Base-by-base conservation (phyloP, 1,140 invertebrate genomes). In the Caenorhabditis brenneri region DNA sequence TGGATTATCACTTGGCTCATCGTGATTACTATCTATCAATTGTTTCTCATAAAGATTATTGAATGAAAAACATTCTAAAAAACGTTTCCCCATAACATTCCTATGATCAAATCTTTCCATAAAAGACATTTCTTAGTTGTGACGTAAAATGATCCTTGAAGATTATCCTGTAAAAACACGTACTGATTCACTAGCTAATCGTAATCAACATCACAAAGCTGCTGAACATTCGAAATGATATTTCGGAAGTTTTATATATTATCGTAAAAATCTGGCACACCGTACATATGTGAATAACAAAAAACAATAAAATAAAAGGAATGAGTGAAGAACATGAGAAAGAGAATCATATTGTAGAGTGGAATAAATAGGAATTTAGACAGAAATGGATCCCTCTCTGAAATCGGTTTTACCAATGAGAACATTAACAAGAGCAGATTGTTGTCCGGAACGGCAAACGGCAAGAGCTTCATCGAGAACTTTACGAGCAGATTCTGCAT, bases 341-440 rank as follows among this genome's bases (percentile, higher is more conserved):
- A 6, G 36, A 74, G 65, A 74, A 74, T 27, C 36, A n/a, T n/a
- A n/a, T n/a, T n/a, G n/a, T n/a, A n/a, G n/a, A n/a, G n/a, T n/a
- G n/a, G n/a, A n/a, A n/a, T n/a, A 33, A 48, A 3, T 36, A 48
- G 29, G 15, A 22, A 48, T 22, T 51, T 91, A 93, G 33, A 93
- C 92, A 46, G 92, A 93, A 87, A 94, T 93, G 85, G 93, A 94
- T 60, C 94, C 94, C 85, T 94, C 93, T 80, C 94, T 91, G 90
- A 94, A 94, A 86, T 93, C 92, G 10, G 93, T 93, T 85, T 93
- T 93, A 19, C 93, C 94, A 88, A 94, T 93, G 10, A 94, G 87
- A 42, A 91, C 92, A 91, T 94, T 94, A 22, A 94, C 89, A 3
- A 94, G 86, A 4, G 93, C 92, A 83, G 93, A 93, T 74, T 92